Evolutionary conservation across 2,797 vertebrate species (phyloP), one percentile per base, ranked within the genome.

Genomic region (Morus bassanus): DNA sequence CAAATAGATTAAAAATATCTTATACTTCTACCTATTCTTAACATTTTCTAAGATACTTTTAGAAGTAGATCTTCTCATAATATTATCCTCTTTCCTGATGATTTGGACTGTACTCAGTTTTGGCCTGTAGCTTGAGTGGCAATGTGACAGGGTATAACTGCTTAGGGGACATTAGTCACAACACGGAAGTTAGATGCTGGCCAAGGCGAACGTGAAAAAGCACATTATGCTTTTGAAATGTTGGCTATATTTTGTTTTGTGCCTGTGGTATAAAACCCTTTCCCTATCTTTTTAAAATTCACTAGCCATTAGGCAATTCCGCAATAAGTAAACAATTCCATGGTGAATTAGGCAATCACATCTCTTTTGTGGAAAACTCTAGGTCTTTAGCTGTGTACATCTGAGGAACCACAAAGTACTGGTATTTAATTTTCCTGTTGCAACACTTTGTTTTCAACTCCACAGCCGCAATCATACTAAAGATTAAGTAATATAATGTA

Each of bases 291-390:
- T 89, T 90, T 53, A 61, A 94, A 94, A 90, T 84, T 91, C 83
- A 93, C n/a, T 75, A 92, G 65, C 81, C 14, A 5, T 48, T 80
- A 87, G 79, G 80, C 82, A 95, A 78, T 64, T 92, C 91, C 91
- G 50, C 57, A 88, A 70, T 73, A 92, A 96, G 77, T 92, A 95
- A 97, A 96, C 89, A 94, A 92, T 90, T 90, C 93, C 77, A 69
- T 79, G 73, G 64, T 73, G 79, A 96, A 95, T 95, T 88, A 88
- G 59, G 37, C 79, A 94, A 93, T 96, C 92, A 60, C 50, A 35
- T 78, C n/a, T 72, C 82, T 95, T 77, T 73, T 94, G 75, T 86
- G 82, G 82, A 89, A 94, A 94, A 91, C 45, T 89, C 69, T 41
- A 39, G 43, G 50, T 83, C 57, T 83, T 80, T 9, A 88, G 35